A percentile compares a stretch with the other conserved stretches of the same genome.
Evolutionary conservation across 1,140 invertebrate species (phyloP).

Genomic region (Papilio polyxenes): DNA sequence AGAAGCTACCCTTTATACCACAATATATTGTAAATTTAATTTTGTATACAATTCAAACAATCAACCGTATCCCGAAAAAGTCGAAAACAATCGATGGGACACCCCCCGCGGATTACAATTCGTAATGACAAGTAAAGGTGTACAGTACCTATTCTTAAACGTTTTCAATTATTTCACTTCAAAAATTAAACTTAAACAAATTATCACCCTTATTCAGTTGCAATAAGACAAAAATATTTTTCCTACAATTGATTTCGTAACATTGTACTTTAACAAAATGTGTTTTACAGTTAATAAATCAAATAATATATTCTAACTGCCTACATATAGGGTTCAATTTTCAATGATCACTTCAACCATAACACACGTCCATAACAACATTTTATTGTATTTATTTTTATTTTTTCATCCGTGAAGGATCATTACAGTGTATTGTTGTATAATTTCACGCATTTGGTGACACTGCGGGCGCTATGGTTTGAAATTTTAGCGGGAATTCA

Average conservation of each 20-base stretch:
- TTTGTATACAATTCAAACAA: slow-evolving; percentile 58
- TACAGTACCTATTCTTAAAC: slow-evolving; percentile 42
- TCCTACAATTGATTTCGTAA: slow-evolving; percentile 13
- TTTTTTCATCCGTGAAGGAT: slow-evolving; percentile 70
- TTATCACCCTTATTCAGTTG: slow-evolving; percentile 33
- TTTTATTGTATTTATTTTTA: slow-evolving; percentile 67
- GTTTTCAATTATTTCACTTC: neutral
- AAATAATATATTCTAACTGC: neutral
- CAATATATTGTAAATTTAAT: slow-evolving; percentile 64
- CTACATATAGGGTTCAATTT: slow-evolving; percentile 45
- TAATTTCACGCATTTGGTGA: slow-evolving; percentile 77
- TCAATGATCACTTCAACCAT: slow-evolving; percentile 33
- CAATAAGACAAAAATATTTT: slow-evolving; percentile 21
- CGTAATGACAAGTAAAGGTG: slow-evolving; percentile 59
- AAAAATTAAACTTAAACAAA: neutral
- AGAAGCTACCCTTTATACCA: slow-evolving; percentile 61
- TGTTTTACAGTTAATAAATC: slow-evolving; percentile 8
- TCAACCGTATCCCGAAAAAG: slow-evolving; percentile 60
- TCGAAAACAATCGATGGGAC: slow-evolving; percentile 58
- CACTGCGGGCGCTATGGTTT: slow-evolving; percentile 67
- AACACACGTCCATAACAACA: slow-evolving; percentile 49
- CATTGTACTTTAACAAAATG: slow-evolving; percentile 31
- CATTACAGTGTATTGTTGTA: slow-evolving; percentile 72
- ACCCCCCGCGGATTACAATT: slow-evolving; percentile 57
- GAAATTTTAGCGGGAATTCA: slow-evolving; percentile 69